Evolutionary conservation across 2,113 vertebrate species (phyloP).

Genomic region (Emydocephalus ijimae): DNA sequence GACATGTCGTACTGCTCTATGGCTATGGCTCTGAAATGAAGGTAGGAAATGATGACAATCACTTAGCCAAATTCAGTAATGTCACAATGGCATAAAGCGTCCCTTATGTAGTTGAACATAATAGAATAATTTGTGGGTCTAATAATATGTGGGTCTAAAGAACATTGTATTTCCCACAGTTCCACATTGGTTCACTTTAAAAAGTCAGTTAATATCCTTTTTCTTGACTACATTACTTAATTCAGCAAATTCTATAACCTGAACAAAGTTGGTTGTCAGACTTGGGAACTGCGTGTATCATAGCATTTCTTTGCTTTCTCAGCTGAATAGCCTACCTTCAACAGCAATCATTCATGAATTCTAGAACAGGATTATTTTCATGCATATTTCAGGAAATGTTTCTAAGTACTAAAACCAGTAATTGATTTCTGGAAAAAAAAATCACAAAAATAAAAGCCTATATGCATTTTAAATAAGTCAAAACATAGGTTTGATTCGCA

Average conservation of each 20-base stretch:
- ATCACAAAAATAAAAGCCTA: background rate
- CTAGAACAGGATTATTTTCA: background rate
- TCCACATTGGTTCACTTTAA: background rate
- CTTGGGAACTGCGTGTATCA: background rate
- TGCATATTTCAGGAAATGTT: background rate
- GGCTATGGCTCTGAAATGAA: background rate
- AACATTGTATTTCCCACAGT: slow-evolving; percentile 1
- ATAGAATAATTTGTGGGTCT: rapidly evolving
- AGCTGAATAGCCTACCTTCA: background rate
- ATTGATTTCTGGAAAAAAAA: background rate
- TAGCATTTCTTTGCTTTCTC: background rate
- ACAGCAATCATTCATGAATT: background rate
- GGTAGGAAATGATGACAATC: background rate
- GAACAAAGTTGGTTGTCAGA: background rate
- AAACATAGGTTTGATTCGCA: background rate
- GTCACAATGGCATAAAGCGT: background rate
- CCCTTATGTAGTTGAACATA: background rate
- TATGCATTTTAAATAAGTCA: background rate
- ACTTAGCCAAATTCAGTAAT: background rate
- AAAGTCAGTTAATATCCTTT: background rate
- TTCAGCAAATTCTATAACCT: background rate
- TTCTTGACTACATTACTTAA: background rate
- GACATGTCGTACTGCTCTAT: background rate
- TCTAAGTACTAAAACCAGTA: background rate
- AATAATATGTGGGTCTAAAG: background rate